A percentile compares a stretch with the other conserved stretches of the same genome.
These are phyloP conservation scores for Hydropsyche betteni DNA, from an alignment of 2,888 invertebrate species.

Conservation along the genomic window DNA sequence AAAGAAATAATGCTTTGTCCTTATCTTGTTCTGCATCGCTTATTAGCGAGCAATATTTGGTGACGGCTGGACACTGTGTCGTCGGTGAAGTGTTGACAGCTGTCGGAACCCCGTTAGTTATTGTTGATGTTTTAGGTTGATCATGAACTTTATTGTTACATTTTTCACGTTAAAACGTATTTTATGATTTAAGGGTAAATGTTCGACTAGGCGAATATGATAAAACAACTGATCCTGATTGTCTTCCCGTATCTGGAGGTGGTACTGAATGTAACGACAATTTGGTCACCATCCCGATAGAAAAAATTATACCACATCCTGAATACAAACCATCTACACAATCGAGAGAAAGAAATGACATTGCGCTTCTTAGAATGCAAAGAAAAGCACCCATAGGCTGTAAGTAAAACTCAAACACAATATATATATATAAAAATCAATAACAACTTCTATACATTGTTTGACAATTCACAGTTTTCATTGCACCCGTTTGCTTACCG, in stretches of 20 bases:
- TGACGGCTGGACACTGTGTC: conserved; percentile 68
- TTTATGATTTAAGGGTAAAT: conserved; percentile 50
- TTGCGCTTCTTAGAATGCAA: conserved; percentile 62
- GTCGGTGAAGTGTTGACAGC: conserved; percentile 57
- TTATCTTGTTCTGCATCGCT: conserved; percentile 64
- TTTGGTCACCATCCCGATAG: conserved; percentile 58
- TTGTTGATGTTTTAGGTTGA: neutral
- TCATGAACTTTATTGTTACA: neutral
- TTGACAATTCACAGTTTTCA: conserved; percentile 57
- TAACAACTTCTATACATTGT: neutral
- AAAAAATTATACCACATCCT: conserved; percentile 59
- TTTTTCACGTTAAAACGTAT: neutral
- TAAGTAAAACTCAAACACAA: conserved; percentile 52
- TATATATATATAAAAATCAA: neutral
- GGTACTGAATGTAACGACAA: conserved; percentile 60
- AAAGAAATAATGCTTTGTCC: conserved; percentile 53
- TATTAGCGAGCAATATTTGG: conserved; percentile 64
- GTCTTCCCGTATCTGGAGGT: conserved; percentile 56
- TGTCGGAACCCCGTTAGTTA: conserved; percentile 61
- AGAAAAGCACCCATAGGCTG: conserved; percentile 59
- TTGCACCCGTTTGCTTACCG: conserved; percentile 61
- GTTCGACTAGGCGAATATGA: conserved; percentile 64
- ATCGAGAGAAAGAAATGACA: conserved; percentile 57
- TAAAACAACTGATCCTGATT: conserved; percentile 58
- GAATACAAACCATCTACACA: conserved; percentile 56